Evolutionary conservation across 2,797 vertebrate species (phyloP), one percentile per base, ranked within the genome.

Genomic region (Anas flavirostris): DNA sequence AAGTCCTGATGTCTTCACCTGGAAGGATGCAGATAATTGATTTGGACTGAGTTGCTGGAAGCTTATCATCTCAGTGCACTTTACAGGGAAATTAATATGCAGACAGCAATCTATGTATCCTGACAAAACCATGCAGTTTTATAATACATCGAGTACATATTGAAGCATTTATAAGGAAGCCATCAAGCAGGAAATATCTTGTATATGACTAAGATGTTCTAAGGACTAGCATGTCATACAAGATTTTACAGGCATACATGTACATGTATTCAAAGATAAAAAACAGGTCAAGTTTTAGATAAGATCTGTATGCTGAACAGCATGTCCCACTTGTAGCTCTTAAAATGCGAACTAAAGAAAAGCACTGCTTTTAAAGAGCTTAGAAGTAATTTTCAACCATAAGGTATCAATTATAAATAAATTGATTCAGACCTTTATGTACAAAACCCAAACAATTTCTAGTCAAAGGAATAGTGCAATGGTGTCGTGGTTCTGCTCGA

Each of bases 21-120:
- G 82, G 76, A 97, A 88, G 67, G 75, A 70, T 60, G 39, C 35
- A 84, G 67, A 86, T 84, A 95, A 94, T 70, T 94, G 67, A 90
- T 67, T 70, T 93, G 90, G 77, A 90, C 48, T 11, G 67, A 86
- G 28, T 82, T 94, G 59, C 67, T 86, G 88, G 75, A 90, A 94
- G 56, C 81, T 93, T 86, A 83, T 70, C 6, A 31, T 74, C 56
- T 79, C 26, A 15, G n/a, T 67, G 56, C 33, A 70, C 79, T 86
- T 86, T 80, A 76, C 28, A 91, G 48, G 22, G 91, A 79, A 91
- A 95, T 92, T 82, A 94, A 85, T 73, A 84, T 41, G 22, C 55
- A 88, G 48, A 50, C 70, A 90, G 86, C 82, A 90, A 80, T 72
- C 37, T 53, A 59, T 35, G 63, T 41, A 59, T 86, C 46, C 67